Conservation (phyloP, 2,888 invertebrate species). For the Nematopogon swammerdamellus region DNA sequence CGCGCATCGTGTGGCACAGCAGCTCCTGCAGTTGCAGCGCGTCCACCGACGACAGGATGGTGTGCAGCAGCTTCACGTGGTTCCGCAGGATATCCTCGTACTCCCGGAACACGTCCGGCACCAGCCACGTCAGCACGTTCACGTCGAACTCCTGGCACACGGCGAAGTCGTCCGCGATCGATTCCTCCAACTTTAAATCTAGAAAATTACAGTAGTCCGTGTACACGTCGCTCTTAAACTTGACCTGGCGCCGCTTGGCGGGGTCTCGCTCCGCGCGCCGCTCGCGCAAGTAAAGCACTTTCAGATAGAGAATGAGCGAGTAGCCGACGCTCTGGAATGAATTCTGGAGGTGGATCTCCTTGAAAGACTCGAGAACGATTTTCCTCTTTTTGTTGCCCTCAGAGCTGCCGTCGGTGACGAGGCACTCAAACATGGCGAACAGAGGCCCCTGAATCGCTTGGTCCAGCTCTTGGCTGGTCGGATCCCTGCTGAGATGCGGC, state of each 20-base stretch:
- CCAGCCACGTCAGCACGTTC: conserved; percentile 84
- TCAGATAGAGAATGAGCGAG: conserved; percentile 84
- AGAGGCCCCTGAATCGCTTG: conserved; percentile 73
- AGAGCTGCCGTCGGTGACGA: conserved; percentile 63
- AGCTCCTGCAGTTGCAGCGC: conserved; percentile 86
- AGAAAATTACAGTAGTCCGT: conserved; percentile 82
- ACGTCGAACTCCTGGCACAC: conserved; percentile 88
- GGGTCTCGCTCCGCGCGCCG: conserved; percentile 41
- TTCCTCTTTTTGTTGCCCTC: conserved; percentile 75
- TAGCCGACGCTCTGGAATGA: conserved; percentile 76
- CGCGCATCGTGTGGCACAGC: conserved; percentile 87
- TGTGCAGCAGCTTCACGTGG: conserved; percentile 81
- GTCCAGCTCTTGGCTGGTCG: conserved; percentile 56
- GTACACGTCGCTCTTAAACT: conserved; percentile 82
- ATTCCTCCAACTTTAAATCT: conserved; percentile 70
- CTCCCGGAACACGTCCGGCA: conserved; percentile 90
- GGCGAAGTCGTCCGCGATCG: conserved; percentile 79
- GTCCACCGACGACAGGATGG: conserved; percentile 89
- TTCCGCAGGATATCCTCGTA: conserved; percentile 86
- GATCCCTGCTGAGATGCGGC: conserved; percentile 44
- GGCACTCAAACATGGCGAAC: conserved; percentile 83
- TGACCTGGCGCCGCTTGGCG: conserved; percentile 55
- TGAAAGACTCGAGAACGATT: conserved; percentile 73
- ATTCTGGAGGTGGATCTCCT: conserved; percentile 69
- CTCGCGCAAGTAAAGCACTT: conserved; percentile 64